Evolutionary conservation across 2,797 vertebrate species (phyloP), one percentile per base, ranked within the genome.

Genomic region (Gila robusta): DNA sequence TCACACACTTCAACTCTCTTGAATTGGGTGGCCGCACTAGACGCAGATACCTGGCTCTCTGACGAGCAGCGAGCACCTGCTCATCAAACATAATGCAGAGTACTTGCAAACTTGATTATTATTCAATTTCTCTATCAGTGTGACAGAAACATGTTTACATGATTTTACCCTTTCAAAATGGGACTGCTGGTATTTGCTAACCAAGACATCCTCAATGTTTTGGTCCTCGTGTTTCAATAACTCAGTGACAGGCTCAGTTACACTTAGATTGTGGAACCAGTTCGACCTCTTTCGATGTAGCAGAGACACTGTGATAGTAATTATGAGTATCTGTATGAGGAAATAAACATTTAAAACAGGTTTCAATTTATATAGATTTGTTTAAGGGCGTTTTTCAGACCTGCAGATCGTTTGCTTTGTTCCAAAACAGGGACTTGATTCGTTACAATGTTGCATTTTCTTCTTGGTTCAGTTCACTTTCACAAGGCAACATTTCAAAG

Each of bases 31-130:
- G 96, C 3, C 82, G 89, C 0, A 93, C 92, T n/a, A 95, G 87
- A 35, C 91, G 94, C 73, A 96, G 93, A 85, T 90, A 94, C 0
- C 96, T 94, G 12, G 93, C 92, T 89, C 92, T 94, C 74, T 89
- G 95, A 41, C 96, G 94, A 52, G 92, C 92, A 49, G 84, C 88
- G 16, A 97, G 88, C 41, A 93, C 90, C 97, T 97, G 93, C 37
- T 39, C 82, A 83, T 88, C 79, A 91, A 66, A 79, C 19, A 77
- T 47, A 37, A 44, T 19, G 1, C 41, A 80, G 21, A 56, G 19
- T 71, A 44, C n/a, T 59, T 54, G 32, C 3, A 52, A 67, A 84
- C 41, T 39, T 76, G 0, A 47, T 77, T 35, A 16, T 71, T 62
- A 49, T 49, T 32, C 26, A 39, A 64, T 16, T 28, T 6, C 59